phyloP scores from a whole-genome alignment of 2,797 vertebrate genomes.

The Potorous gilbertii region DNA sequence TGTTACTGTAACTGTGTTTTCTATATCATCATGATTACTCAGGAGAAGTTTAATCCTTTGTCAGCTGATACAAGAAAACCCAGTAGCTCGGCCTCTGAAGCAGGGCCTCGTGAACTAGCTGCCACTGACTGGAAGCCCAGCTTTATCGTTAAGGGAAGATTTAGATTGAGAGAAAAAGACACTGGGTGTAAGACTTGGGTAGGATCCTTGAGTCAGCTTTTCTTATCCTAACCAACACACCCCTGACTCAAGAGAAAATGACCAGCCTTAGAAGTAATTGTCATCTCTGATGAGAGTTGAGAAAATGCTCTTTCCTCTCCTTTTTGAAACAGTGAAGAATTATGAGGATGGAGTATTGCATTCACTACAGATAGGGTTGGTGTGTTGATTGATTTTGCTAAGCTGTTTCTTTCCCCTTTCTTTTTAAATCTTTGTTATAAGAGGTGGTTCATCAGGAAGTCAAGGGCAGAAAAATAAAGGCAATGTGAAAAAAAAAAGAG shows the following conservation, averaged over 20 bases:
- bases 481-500: neutral
- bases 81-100: conserved; percentile 50
- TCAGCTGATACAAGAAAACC: conserved; percentile 11
- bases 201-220: neutral
- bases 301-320: neutral
- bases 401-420: neutral
- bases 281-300: neutral
- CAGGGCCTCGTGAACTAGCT: conserved; percentile 46
- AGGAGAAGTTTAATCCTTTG: conserved; percentile 16
- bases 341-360: neutral
- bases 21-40: conserved; percentile 8
- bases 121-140: conserved; percentile 61
- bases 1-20: conserved; percentile 13
- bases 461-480: neutral
- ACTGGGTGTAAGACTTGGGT: neutral
- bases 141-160: conserved; percentile 43
- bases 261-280: neutral
- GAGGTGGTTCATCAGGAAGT: neutral
- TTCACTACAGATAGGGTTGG: neutral
- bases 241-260: neutral
- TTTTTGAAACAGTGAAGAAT: neutral
- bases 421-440: neutral
- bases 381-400: neutral
- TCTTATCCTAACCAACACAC: neutral
- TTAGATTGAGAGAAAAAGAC: conserved; percentile 68